Evolutionary conservation across 35 echinoderm and acorn worm genomes (phyloP), one percentile per base, ranked within the genome.

Genomic region (Chiridota heheva): DNA sequence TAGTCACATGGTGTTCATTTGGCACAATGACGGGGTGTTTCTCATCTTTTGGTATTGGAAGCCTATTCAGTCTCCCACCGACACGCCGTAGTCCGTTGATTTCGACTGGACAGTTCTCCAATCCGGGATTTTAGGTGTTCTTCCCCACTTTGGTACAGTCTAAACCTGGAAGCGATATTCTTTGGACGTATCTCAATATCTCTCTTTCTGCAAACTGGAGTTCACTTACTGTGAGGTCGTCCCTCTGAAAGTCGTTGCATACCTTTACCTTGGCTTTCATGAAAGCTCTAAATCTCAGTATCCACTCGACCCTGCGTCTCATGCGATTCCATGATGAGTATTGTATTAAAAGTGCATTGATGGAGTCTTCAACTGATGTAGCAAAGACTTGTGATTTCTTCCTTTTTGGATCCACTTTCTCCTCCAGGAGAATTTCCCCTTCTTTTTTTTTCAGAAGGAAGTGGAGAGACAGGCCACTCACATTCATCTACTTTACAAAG

Each of bases 121-220:
- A 43, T 22, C n/a, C n/a, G 59, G 48, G 60, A 58, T 82, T 30
- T 59, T 10, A 10, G 18, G 67, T 18, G n/a, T 45, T 72, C 1
- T 45, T 16, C 42, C n/a, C n/a, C n/a, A n/a, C 42, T 28, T 72
- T 72, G 34, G 1, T 15, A 1, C 42, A 1, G 0, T 2, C 42
- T 41, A 45, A 72, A 18, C 1, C 68, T 72, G 18, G 18, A 41
- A 72, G 42, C 10, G 68, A 38, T 38, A 39, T 16, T 32, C 68
- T 72, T 45, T 77, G 46, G 17, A 77, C 29, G 25, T 77, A 46
- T 56, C 18, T 40, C 25, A 77, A 58, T 60, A 77, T 77, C 6
- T 28, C 45, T 20, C 0, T 40, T 46, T 77, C 72, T 55, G 72
- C 72, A 15, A 45, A 27, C 1, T 77, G 36, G 17, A 77, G 72